Conservation (phyloP, 2,113 vertebrate genomes). For the Mustelus asterias region DNA sequence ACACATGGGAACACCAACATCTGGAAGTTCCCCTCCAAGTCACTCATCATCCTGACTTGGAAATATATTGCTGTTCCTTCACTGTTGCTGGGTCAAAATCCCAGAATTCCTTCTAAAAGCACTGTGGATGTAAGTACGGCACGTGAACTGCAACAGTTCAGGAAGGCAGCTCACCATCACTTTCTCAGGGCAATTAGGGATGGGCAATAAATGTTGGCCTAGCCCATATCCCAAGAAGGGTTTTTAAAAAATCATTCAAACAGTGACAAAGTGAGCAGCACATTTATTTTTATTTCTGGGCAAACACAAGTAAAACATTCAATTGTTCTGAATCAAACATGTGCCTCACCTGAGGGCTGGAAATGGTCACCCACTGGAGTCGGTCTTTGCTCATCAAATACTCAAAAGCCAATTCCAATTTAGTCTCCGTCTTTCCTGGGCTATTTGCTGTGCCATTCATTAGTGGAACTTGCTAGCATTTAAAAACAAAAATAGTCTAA, state of each 20-base stretch:
- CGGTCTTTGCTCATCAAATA: slow-evolving; percentile 98
- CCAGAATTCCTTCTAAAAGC: too few species aligned
- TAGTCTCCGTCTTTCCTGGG: slow-evolving; percentile 78
- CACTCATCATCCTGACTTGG: too few species aligned
- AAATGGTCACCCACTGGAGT: slow-evolving; percentile 97
- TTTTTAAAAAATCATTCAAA: neutral
- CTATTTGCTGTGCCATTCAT: slow-evolving; percentile 70
- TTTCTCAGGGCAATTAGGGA: too few species aligned
- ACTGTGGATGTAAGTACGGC: too few species aligned
- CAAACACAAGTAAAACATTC: neutral
- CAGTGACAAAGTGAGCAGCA: neutral
- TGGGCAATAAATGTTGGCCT: too few species aligned
- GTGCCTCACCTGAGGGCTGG: slow-evolving; percentile 81
- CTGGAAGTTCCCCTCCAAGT: too few species aligned
- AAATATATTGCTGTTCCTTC: too few species aligned
- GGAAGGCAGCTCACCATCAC: too few species aligned
- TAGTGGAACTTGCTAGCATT: slow-evolving; percentile 70
- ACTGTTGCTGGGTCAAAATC: too few species aligned
- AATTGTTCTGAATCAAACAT: neutral
- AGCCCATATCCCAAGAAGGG: too few species aligned
- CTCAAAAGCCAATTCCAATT: slow-evolving; percentile 92
- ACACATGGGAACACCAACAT: too few species aligned
- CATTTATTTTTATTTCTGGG: neutral
- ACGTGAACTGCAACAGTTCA: too few species aligned
- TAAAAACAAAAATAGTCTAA: neutral